A percentile compares a stretch with the other conserved stretches of the same genome.
Conservation (phyloP, 2,797 vertebrate species). For the Diplodus sargus region DNA sequence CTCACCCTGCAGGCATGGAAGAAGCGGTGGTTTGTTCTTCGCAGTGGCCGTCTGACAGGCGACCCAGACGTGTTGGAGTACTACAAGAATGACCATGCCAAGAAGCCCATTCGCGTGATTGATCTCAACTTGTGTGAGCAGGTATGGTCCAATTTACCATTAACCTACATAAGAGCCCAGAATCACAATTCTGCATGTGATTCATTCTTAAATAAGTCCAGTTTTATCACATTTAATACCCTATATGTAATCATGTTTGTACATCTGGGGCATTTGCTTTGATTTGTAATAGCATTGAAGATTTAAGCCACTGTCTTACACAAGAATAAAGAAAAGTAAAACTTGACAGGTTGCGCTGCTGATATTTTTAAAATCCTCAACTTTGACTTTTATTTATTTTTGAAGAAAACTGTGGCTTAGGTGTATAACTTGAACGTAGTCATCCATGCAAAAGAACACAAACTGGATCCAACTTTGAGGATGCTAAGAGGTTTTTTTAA, state of each 20-base stretch:
- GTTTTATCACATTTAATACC: background rate
- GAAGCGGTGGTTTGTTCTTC: slow-evolving; percentile 98
- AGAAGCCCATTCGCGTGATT: slow-evolving; percentile 99
- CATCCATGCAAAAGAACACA: background rate
- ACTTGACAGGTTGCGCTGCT: background rate
- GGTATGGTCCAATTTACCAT: slow-evolving; percentile 59
- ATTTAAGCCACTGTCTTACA: background rate
- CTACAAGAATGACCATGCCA: slow-evolving; percentile 99
- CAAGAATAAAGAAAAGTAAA: background rate
- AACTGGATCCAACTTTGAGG: background rate
- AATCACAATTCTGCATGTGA: background rate
- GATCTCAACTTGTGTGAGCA: slow-evolving; percentile 99
- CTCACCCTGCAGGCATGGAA: slow-evolving; percentile 94
- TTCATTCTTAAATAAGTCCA: background rate
- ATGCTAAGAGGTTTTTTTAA: background rate
- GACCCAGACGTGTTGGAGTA: slow-evolving; percentile 99
- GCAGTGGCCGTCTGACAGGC: slow-evolving; percentile 96
- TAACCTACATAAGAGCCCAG: background rate
- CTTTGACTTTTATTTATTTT: background rate
- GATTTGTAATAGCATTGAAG: background rate
- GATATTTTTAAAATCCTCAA: background rate
- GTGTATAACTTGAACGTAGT: background rate
- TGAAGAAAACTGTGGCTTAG: background rate
- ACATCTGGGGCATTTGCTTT: background rate
- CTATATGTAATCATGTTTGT: background rate